phyloP scores from a whole-genome alignment of 1,140 invertebrate species.

The Agrypnia vestita region DNA sequence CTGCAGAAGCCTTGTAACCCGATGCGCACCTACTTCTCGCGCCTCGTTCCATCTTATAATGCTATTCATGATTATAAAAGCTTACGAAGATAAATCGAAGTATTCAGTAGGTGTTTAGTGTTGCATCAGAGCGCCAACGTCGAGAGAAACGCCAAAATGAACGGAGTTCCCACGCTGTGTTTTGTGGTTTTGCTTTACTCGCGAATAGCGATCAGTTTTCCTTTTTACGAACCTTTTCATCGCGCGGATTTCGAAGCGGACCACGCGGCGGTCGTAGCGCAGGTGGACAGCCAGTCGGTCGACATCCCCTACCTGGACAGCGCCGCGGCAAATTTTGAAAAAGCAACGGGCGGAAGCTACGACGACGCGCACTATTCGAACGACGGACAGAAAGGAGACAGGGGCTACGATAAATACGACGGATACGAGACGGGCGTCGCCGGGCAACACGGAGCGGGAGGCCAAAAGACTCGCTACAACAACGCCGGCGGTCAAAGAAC shows the following conservation, averaged over 20 bases:
- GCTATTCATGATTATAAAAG: constrained; percentile 48
- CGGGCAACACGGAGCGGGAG: constrained; percentile 66
- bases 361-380: constrained; percentile 64
- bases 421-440: constrained; percentile 71
- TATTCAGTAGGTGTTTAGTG: constrained; percentile 39
- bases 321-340: constrained; percentile 62
- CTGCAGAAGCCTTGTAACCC: constrained; percentile 50
- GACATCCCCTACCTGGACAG: constrained; percentile 59
- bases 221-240: neutral
- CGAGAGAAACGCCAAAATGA: constrained; percentile 30
- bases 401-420: constrained; percentile 67
- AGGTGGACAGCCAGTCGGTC: constrained; percentile 63
- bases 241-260: constrained; percentile 6
- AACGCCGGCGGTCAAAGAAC: constrained; percentile 64
- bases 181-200: constrained; percentile 27
- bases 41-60: constrained; percentile 30
- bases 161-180: constrained; percentile 26
- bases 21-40: neutral
- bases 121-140: constrained; percentile 19
- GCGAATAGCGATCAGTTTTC: constrained; percentile 13
- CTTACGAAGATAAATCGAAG: constrained; percentile 24
- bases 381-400: constrained; percentile 68
- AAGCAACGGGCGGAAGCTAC: constrained; percentile 65
- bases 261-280: constrained; percentile 58
- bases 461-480: constrained; percentile 69